Conservation (phyloP, 1,140 invertebrate genomes). For the Conopomorpha cramerella region DNA sequence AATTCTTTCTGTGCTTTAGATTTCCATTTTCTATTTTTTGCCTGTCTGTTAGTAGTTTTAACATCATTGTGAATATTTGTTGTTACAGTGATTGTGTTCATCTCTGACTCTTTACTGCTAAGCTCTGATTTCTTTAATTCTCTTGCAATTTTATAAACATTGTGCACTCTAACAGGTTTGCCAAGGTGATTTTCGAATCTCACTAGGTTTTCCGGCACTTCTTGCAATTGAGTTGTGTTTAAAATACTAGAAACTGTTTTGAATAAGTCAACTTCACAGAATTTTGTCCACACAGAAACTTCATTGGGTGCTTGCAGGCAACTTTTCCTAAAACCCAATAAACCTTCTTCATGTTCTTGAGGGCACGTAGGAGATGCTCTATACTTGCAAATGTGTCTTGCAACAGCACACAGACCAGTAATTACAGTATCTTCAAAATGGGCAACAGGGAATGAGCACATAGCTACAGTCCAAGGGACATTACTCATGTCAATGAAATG, state of each 20-base stretch:
- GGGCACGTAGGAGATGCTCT: constrained; percentile 9
- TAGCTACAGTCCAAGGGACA: constrained; percentile 35
- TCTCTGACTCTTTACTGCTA: constrained; percentile 10
- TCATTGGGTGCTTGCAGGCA: constrained; percentile 83
- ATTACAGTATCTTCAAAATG: constrained; percentile 65
- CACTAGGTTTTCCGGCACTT: constrained; percentile 60
- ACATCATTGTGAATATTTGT: too few species aligned
- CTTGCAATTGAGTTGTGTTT: constrained; percentile 8
- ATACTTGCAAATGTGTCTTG: constrained; percentile 67
- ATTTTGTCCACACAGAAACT: constrained; percentile 88
- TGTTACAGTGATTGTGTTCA: too few species aligned
- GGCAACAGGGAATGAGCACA: constrained; percentile 65
- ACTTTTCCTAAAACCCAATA: constrained; percentile 77
- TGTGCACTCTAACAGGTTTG: constrained; percentile 85
- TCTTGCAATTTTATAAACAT: constrained; percentile 78
- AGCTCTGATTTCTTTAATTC: constrained; percentile 60
- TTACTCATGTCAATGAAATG: constrained; percentile 14
- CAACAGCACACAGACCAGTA: constrained; percentile 71
- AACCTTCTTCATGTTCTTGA: constrained; percentile 47
- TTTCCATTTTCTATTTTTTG: constrained; percentile 55
- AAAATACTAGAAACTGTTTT: constrained; percentile 52
- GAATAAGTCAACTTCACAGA: constrained; percentile 86
- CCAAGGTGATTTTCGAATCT: constrained; percentile 85
- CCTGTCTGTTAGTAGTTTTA: constrained; percentile 10
- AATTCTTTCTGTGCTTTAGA: constrained; percentile 28